Conservation (phyloP, 2,888 invertebrate species). For the Agrenia bidenticulata region DNA sequence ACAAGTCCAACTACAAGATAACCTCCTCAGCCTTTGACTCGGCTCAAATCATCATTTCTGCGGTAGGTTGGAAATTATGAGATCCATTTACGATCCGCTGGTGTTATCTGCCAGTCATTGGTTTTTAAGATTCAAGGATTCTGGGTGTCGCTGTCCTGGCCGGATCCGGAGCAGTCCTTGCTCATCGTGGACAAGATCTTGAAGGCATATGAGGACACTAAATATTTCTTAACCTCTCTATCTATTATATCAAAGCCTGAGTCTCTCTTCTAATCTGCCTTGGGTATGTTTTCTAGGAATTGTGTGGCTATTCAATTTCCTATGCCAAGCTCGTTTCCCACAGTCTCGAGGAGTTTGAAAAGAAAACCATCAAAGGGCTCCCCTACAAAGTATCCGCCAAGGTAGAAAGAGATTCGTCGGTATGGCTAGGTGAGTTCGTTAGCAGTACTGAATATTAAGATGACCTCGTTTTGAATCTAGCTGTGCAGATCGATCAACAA, state of each 20-base stretch:
- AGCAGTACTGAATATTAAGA: background rate
- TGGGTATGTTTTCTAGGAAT: conserved; percentile 23
- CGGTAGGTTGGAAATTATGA: background rate
- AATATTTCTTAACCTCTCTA: background rate
- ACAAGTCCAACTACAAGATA: background rate
- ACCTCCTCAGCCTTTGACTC: conserved; percentile 35
- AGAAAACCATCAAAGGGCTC: no score
- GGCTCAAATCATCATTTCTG: conserved; percentile 23
- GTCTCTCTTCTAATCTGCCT: background rate
- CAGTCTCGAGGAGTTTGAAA: background rate
- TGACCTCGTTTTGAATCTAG: background rate
- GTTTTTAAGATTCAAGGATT: conserved; percentile 32
- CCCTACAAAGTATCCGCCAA: background rate
- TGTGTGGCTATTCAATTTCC: conserved; percentile 29
- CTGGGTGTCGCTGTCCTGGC: conserved; percentile 33
- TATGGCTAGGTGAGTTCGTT: background rate
- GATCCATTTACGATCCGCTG: background rate
- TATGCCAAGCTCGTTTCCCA: conserved; percentile 14
- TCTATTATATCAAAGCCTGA: background rate
- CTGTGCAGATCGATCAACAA: conserved; percentile 30
- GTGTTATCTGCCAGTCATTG: background rate
- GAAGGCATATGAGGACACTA: conserved; percentile 23
- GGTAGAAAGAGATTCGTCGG: background rate
- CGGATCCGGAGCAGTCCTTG: conserved; percentile 26
- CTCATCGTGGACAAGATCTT: conserved; percentile 32